Base-by-base conservation (phyloP, 2,797 vertebrate genomes). In the Myotis daubentonii region DNA sequence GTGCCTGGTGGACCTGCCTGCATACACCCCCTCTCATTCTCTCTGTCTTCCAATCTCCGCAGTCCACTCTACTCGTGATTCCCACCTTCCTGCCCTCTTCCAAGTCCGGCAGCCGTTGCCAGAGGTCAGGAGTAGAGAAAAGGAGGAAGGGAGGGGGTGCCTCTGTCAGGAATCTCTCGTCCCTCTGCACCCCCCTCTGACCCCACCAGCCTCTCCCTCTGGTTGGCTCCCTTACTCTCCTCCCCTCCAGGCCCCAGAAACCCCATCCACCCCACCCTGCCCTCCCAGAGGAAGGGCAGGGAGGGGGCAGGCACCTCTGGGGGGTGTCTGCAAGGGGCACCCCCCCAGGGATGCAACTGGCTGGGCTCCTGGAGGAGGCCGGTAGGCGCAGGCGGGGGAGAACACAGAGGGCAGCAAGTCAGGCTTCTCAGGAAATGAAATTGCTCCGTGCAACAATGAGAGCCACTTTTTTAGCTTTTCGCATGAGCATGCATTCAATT, bases 351-450 rank as follows among this genome's bases (percentile, higher is more conserved):
- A 44, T 41, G 19, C 28, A 12, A 55, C 89, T 55, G 65, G 62
- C 36, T 33, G n/a, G 68, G 49, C 91, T 96, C 68, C 44, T 55
- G 2, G 30, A 49, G 57, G 51, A 89, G 82, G 60, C 44, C 0
- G 38, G 89, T 79, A 68, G 74, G 33, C 68, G 0, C 22, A 8
- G 65, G 38, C 0, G 6, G 57, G 60, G 68, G 81, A 95, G 83
- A 85, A 79, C 66, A 17, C 83, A 25, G 83, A 90, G 95, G 95
- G 87, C 96, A 95, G 91, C 87, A 9, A 87, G 91, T 92, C 88
- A 84, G 93, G 44, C 95, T 82, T 57, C 79, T 95, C 94, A 88
- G 96, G 96, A 96, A 97, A 93, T 93, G 97, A 96, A 98, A 94
- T 91, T 84, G 95, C 94, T 93, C 71, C 0, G 3, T 55, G 30